Evolutionary conservation across 53 echinoderm and acorn worm genomes (phyloP).

Genomic region (Paracentrotus lividus): DNA sequence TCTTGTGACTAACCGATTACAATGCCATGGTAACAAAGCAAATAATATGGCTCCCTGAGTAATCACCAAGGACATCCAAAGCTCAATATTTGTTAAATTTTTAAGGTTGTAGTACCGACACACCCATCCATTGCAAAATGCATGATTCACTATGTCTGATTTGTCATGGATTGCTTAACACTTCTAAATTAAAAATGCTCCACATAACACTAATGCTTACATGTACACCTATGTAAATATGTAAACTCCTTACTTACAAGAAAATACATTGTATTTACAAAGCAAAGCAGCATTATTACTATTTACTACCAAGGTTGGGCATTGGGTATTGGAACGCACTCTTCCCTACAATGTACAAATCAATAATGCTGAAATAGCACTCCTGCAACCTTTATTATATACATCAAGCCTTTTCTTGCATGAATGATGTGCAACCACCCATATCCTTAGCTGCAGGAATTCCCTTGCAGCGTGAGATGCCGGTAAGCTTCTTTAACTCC

Average conservation of each 20-base stretch:
- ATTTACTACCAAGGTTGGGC: not conserved
- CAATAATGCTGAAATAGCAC: not conserved
- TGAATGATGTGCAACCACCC: conserved; percentile 45
- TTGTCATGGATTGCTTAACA: not conserved
- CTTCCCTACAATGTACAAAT: not conserved
- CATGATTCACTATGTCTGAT: conserved; percentile 20
- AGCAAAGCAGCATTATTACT: not conserved
- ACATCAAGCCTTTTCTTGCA: conserved; percentile 3
- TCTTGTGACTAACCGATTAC: not conserved
- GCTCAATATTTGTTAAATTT: conserved; percentile 35
- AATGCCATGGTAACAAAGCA: conserved; percentile 51
- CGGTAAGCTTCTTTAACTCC: conserved; percentile 43
- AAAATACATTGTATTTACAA: not conserved
- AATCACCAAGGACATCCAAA: conserved; percentile 15
- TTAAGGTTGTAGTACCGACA: conserved; percentile 1
- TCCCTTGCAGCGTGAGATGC: conserved; percentile 54
- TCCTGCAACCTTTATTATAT: conserved; percentile 11
- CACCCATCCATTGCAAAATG: conserved; percentile 37
- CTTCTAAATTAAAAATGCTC: not conserved
- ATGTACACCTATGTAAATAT: not conserved
- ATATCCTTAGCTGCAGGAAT: conserved; percentile 47
- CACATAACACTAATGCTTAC: not conserved
- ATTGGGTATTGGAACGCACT: not conserved
- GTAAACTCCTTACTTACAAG: not conserved
- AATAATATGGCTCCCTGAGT: not conserved